Conservation (phyloP, 2,888 invertebrate genomes). For the Alentia gelatinosa region DNA sequence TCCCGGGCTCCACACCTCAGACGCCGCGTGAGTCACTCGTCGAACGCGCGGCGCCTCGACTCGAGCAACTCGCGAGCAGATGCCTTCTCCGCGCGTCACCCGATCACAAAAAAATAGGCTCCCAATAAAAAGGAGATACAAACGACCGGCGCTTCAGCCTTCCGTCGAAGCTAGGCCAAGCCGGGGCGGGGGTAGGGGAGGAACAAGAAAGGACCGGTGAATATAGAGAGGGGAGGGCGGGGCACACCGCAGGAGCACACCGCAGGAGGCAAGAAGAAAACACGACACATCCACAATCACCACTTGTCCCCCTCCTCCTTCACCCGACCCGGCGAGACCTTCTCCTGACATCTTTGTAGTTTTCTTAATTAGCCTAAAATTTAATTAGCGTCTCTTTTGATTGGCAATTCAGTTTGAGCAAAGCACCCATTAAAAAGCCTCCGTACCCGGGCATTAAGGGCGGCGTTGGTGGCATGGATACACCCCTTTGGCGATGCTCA, state of each 20-base stretch:
- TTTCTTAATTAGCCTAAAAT: conserved; percentile 8
- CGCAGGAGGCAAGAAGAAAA: too few species aligned
- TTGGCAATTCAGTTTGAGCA: conserved; percentile 3
- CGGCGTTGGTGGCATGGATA: background rate
- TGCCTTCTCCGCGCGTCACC: conserved; percentile 1
- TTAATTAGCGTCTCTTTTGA: conserved; percentile 21
- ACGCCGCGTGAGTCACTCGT: background rate
- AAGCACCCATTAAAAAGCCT: conserved; percentile 8
- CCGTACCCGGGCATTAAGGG: background rate
- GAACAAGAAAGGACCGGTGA: too few species aligned
- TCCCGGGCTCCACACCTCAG: background rate
- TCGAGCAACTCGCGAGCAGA: background rate
- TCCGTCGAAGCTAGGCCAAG: too few species aligned
- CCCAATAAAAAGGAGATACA: too few species aligned
- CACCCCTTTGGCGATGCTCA: background rate
- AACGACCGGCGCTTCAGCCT: too few species aligned
- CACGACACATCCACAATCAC: background rate
- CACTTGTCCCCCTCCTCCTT: background rate
- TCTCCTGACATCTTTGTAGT: background rate
- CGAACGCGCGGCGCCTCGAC: background rate
- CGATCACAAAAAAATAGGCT: too few species aligned
- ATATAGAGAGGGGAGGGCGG: too few species aligned
- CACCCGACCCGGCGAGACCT: background rate
- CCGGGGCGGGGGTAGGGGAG: too few species aligned
- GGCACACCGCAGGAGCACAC: too few species aligned